These are phyloP conservation scores for Zosterops borbonicus DNA, from an alignment of 2,113 vertebrate genomes.

Conservation along the genomic window DNA sequence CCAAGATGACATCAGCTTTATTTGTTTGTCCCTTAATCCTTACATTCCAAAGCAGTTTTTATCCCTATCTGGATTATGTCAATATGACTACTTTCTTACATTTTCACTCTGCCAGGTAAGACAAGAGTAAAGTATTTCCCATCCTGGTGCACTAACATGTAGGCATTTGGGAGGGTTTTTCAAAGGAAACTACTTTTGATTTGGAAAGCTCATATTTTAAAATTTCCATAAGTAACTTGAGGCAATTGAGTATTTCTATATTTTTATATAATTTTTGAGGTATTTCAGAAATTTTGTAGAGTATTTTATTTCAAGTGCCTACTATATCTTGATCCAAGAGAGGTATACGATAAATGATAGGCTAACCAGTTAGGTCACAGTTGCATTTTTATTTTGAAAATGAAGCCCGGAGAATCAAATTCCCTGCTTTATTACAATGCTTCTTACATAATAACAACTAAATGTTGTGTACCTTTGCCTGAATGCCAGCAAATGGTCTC, in stretches of 20 bases:
- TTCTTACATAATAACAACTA: not conserved
- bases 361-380: not conserved
- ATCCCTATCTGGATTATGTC: not conserved
- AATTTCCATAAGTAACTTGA: not conserved
- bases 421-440: not conserved
- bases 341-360: not conserved
- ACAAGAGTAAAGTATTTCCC: not conserved
- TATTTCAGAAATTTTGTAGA: not conserved
- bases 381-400: not conserved
- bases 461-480: not conserved
- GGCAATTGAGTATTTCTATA: not conserved
- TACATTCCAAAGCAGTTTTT: not conserved
- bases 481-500: not conserved
- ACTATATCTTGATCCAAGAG: not conserved
- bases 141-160: not conserved
- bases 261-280: not conserved
- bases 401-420: not conserved
- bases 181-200: not conserved
- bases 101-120: not conserved
- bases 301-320: not conserved
- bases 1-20: fast-evolving
- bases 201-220: not conserved
- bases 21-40: not conserved
- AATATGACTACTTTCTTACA: not conserved
- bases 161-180: not conserved